Percentiles rank a stretch among this genome's conserved stretches.
phyloP scores from a whole-genome alignment of 2,113 vertebrate genomes.

The Clarias gariepinus region DNA sequence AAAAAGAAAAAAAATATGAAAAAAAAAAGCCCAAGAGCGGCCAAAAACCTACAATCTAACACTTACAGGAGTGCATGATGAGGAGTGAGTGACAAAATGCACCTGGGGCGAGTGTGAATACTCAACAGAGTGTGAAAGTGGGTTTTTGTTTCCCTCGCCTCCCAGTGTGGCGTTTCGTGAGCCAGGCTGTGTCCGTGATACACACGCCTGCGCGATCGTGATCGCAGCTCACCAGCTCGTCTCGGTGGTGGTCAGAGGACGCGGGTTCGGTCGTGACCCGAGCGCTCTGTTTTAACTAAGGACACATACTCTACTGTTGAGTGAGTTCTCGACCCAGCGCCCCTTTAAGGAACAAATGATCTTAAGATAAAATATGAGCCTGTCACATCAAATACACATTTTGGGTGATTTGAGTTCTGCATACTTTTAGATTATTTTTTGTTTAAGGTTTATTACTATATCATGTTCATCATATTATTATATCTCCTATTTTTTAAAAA shows the following conservation, averaged over 20 bases:
- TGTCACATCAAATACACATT: too few relatives aligned
- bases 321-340: background rate
- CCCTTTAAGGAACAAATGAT: background rate
- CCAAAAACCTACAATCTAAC: conserved; percentile 54
- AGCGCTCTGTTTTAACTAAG: background rate
- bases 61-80: conserved; percentile 55
- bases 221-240: conserved; percentile 24
- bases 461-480: too few relatives aligned
- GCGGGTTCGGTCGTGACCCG: background rate
- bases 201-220: conserved; percentile 17
- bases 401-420: too few relatives aligned
- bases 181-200: conserved; percentile 42
- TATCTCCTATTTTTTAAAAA: too few relatives aligned
- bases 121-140: conserved; percentile 54
- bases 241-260: conserved; percentile 26
- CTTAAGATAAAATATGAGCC: background rate
- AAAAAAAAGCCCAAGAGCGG: conserved; percentile 7
- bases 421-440: too few relatives aligned
- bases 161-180: conserved; percentile 39
- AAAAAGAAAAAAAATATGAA: too few relatives aligned
- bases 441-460: too few relatives aligned
- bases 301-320: background rate
- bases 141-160: conserved; percentile 21
- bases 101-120: conserved; percentile 54
- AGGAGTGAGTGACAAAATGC: conserved; percentile 54